Evolutionary conservation across 2,888 invertebrate genomes (phyloP).

Genomic region (Drosophila peninsularis): DNA sequence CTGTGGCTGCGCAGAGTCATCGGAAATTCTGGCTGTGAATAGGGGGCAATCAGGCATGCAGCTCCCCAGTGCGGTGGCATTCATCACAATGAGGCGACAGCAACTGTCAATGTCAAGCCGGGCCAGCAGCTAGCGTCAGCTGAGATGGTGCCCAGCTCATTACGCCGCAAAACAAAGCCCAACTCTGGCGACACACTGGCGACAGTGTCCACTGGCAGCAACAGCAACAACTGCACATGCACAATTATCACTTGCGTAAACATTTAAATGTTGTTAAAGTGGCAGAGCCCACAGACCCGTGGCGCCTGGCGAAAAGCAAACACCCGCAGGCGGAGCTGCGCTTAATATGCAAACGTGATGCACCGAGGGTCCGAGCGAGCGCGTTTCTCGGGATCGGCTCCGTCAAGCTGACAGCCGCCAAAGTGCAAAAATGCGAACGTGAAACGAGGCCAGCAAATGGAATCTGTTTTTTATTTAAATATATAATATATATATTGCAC

Average conservation of each 20-base stretch:
- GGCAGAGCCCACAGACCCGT: slow-evolving; percentile 48
- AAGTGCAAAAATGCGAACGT: slow-evolving; percentile 72
- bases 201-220: slow-evolving; percentile 33
- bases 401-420: slow-evolving; percentile 57
- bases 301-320: slow-evolving; percentile 60
- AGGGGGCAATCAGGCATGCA: slow-evolving; percentile 66
- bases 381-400: slow-evolving; percentile 53
- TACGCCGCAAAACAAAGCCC: slow-evolving; percentile 57
- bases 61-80: slow-evolving; percentile 64
- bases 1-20: slow-evolving; percentile 33
- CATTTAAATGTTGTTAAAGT: slow-evolving; percentile 71
- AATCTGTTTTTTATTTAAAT: slow-evolving; percentile 30
- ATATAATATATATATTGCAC: slow-evolving; percentile 3
- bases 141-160: slow-evolving; percentile 58
- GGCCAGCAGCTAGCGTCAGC: slow-evolving; percentile 58
- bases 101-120: slow-evolving; percentile 75
- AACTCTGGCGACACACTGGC: slow-evolving; percentile 63
- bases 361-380: slow-evolving; percentile 41
- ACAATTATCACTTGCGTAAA: slow-evolving; percentile 79
- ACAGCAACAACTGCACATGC: slow-evolving; percentile 26
- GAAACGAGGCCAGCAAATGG: slow-evolving; percentile 57
- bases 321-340: slow-evolving; percentile 5
- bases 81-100: slow-evolving; percentile 59
- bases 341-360: slow-evolving; percentile 80
- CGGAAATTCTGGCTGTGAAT: slow-evolving; percentile 33